These are phyloP conservation scores for Xestia rhomboidea DNA, from an alignment of 2,888 invertebrate genomes.

Conservation along the genomic window DNA sequence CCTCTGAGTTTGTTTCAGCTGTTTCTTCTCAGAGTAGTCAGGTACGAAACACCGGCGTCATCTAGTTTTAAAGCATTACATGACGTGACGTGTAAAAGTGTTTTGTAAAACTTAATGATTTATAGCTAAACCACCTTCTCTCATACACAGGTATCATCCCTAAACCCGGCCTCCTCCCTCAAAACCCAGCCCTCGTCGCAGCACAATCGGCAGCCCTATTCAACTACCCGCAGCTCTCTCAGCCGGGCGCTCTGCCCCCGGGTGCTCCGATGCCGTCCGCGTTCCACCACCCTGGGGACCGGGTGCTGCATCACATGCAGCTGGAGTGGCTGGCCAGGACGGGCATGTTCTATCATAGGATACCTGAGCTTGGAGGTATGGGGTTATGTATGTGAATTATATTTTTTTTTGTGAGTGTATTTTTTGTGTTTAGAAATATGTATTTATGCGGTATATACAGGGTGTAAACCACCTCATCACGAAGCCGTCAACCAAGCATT, in stretches of 20 bases:
- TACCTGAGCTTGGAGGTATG: constrained; percentile 95
- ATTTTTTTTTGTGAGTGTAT: background rate
- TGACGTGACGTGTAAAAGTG: too few species aligned
- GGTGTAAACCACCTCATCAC: too few species aligned
- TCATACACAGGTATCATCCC: constrained; percentile 89
- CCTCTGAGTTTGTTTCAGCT: too few species aligned
- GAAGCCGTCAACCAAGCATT: too few species aligned
- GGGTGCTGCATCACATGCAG: constrained; percentile 94
- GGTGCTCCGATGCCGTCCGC: constrained; percentile 89
- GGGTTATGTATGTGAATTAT: constrained; percentile 46
- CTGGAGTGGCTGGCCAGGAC: constrained; percentile 97
- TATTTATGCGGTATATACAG: too few species aligned
- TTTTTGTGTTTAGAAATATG: background rate
- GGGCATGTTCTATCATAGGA: constrained; percentile 97
- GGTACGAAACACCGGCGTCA: too few species aligned
- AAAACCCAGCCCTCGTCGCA: constrained; percentile 89
- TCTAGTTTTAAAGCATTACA: too few species aligned
- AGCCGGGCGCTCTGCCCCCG: constrained; percentile 75
- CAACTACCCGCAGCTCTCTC: constrained; percentile 82
- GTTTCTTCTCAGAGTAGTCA: too few species aligned
- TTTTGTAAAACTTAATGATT: too few species aligned
- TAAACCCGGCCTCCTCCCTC: constrained; percentile 91
- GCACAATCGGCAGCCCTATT: constrained; percentile 88
- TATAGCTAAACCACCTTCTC: too few species aligned
- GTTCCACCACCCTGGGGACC: constrained; percentile 87